Evolutionary conservation across 2,888 invertebrate species (phyloP).

Genomic region (Argyra leucocephala): DNA sequence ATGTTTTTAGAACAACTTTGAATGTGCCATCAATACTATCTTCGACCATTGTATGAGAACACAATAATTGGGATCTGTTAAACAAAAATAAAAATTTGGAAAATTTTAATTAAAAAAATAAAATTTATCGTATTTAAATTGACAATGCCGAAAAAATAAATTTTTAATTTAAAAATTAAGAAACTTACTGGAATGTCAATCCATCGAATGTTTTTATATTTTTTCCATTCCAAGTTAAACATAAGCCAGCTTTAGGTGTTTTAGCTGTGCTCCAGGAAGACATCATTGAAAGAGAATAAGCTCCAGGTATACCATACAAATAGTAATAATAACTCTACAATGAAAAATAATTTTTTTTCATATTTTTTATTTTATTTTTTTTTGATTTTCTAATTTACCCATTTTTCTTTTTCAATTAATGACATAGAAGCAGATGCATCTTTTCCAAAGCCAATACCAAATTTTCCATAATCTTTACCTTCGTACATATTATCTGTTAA

Average conservation of each 20-base stretch:
- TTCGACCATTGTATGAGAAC: conserved; percentile 63
- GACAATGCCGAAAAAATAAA: too few relatives aligned
- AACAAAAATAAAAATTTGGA: conserved; percentile 18
- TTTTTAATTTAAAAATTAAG: conserved; percentile 10
- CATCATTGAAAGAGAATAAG: not conserved
- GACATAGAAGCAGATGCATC: not conserved
- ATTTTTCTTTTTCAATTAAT: not conserved
- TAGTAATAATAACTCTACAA: conserved; percentile 25
- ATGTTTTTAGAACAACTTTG: conserved; percentile 53
- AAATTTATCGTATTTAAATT: conserved; percentile 12
- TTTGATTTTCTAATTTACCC: too few relatives aligned
- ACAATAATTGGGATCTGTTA: conserved; percentile 65
- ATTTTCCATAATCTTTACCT: not conserved
- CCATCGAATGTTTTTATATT: conserved; percentile 84
- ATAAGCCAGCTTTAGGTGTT: conserved; percentile 56
- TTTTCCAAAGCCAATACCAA: not conserved
- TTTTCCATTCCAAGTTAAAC: conserved; percentile 69
- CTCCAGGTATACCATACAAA: not conserved
- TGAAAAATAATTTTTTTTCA: too few relatives aligned
- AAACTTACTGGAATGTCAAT: conserved; percentile 55
- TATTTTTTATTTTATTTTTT: too few relatives aligned
- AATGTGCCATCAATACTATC: conserved; percentile 63
- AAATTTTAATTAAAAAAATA: not conserved
- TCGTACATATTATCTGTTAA: not conserved
- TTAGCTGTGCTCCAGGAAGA: conserved; percentile 21